Percentiles rank a stretch among this genome's conserved stretches.
Conservation (phyloP, 2,888 invertebrate genomes). For the Himalopsyche kuldschensis region DNA sequence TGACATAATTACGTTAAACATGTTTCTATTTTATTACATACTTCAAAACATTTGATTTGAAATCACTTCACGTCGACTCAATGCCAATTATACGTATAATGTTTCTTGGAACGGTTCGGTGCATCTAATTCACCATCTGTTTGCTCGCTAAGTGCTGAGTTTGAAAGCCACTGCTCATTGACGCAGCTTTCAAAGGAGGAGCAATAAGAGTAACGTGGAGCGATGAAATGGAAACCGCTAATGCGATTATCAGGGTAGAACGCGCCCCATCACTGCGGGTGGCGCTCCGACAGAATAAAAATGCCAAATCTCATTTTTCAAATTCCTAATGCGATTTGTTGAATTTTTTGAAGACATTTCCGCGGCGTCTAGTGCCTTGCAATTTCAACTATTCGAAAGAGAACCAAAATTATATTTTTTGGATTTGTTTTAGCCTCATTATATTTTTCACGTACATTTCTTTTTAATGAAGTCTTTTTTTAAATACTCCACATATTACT, state of each 20-base stretch:
- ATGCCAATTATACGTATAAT: background rate
- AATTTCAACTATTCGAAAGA: background rate
- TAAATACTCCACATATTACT: too few species aligned
- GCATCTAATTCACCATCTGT: background rate
- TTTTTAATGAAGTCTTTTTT: too few species aligned
- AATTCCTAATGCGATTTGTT: constrained; percentile 16
- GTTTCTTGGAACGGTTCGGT: background rate
- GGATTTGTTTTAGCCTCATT: too few species aligned
- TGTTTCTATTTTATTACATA: too few species aligned
- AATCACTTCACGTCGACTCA: too few species aligned
- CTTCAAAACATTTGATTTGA: too few species aligned
- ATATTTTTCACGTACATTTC: too few species aligned
- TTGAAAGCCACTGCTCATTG: background rate
- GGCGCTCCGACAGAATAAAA: constrained; percentile 13
- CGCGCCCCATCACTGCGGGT: background rate
- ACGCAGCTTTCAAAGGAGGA: constrained; percentile 8
- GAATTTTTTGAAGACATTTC: background rate
- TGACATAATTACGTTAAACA: too few species aligned
- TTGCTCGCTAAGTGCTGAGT: background rate
- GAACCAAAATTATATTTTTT: too few species aligned
- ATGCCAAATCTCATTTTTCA: constrained; percentile 25
- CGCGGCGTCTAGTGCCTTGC: background rate
- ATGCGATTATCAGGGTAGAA: constrained; percentile 28
- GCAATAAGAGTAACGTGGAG: constrained; percentile 17
- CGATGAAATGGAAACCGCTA: constrained; percentile 37